These are phyloP conservation scores for Xestia xanthographa DNA, from an alignment of 2,888 invertebrate species.

Conservation along the genomic window DNA sequence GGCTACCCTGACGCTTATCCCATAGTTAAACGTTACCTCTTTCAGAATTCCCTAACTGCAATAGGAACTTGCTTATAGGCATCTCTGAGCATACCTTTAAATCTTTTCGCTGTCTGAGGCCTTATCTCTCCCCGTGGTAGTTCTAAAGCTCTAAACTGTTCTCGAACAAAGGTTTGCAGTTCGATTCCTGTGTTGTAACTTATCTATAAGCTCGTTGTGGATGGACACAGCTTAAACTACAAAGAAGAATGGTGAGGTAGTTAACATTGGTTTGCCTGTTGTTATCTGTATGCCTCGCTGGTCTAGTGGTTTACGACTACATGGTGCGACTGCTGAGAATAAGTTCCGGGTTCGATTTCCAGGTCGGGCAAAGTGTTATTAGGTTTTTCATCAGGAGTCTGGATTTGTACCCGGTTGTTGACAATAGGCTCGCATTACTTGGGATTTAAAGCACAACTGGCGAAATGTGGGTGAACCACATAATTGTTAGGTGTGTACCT, in stretches of 20 bases:
- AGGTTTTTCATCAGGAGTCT: too few species aligned
- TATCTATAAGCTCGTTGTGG: constrained; percentile 18
- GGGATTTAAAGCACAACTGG: too few species aligned
- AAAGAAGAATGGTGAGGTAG: neutral
- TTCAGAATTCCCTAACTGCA: too few species aligned
- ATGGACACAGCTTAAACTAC: neutral
- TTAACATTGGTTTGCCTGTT: neutral
- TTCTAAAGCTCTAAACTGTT: constrained; percentile 36
- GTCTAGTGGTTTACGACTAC: neutral
- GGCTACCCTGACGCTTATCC: too few species aligned
- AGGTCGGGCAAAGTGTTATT: too few species aligned
- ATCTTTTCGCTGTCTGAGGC: constrained; percentile 12
- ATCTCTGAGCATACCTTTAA: constrained; percentile 4
- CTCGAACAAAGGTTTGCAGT: constrained; percentile 32
- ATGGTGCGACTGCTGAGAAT: neutral
- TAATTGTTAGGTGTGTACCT: too few species aligned
- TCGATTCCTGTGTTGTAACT: constrained; percentile 29
- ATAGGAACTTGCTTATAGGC: too few species aligned
- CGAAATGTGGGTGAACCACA: too few species aligned
- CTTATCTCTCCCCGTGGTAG: constrained; percentile 26
- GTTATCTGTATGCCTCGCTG: neutral
- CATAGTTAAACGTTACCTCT: too few species aligned
- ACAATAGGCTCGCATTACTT: too few species aligned
- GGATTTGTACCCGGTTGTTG: too few species aligned
- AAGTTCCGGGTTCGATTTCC: too few species aligned